Evolutionary conservation across 2,797 vertebrate species (phyloP).

Genomic region (Phrynocephalus vlangalii): DNA sequence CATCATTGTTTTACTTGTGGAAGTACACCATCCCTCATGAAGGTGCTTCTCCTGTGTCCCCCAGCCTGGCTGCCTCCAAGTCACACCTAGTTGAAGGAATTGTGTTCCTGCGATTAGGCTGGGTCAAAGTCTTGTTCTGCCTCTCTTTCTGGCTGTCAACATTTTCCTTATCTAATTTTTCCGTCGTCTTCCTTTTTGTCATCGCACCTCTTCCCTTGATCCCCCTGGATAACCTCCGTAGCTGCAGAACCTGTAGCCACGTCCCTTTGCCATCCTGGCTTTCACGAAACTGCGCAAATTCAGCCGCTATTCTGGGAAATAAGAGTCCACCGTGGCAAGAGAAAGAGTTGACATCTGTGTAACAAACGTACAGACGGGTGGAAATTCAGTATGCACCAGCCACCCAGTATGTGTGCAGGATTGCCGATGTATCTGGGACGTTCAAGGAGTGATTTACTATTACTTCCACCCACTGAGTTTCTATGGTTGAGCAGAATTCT

Average conservation of each 20-base stretch:
- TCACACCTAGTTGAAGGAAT: no score
- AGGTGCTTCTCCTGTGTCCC: neutral
- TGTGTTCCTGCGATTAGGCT: neutral
- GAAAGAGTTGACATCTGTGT: no score
- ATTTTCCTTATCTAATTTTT: neutral
- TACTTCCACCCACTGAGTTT: no score
- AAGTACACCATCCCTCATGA: neutral
- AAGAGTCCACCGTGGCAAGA: neutral
- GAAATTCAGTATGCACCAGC: no score
- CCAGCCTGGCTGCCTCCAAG: neutral
- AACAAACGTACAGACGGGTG: neutral
- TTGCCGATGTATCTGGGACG: no score
- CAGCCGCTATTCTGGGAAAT: neutral
- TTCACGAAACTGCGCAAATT: neutral
- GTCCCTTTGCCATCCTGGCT: neutral
- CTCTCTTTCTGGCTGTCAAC: neutral
- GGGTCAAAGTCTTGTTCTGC: slow-evolving; percentile 8
- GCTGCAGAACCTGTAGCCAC: neutral
- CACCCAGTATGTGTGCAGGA: neutral
- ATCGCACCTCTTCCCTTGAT: neutral
- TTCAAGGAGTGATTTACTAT: no score
- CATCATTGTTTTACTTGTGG: neutral
- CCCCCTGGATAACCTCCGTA: neutral
- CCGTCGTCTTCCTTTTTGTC: neutral
- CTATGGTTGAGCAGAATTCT: no score